These are phyloP conservation scores for Aurelia sp. DNA, from an alignment of 30 jellyfish, hydroid and myxozoan genomes.

Conservation along the genomic window DNA sequence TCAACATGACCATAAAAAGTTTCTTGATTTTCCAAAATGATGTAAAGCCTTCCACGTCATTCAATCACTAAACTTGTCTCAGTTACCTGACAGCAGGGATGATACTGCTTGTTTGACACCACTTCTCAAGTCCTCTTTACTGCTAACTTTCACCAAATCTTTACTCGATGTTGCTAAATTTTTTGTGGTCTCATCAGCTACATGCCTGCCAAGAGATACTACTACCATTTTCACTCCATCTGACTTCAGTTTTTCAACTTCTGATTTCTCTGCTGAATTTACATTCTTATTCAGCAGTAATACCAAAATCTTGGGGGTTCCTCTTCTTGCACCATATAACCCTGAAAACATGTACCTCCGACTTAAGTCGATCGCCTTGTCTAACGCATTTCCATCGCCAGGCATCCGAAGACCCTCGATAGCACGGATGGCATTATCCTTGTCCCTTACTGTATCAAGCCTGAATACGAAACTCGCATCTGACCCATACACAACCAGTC, in stretches of 20 bases:
- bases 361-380: slow-evolving; percentile 61
- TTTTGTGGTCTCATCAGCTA: not conserved
- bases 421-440: not conserved
- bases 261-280: not conserved
- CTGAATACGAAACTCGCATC: slow-evolving; percentile 13
- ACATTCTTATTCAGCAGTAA: slow-evolving; percentile 37
- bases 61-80: too few relatives aligned
- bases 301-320: slow-evolving; percentile 64
- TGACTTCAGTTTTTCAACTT: slow-evolving; percentile 2
- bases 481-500: slow-evolving; percentile 22
- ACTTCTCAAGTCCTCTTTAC: too few relatives aligned
- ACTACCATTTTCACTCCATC: slow-evolving; percentile 34
- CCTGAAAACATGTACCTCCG: slow-evolving; percentile 32
- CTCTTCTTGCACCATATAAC: slow-evolving; percentile 63
- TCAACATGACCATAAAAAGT: too few relatives aligned
- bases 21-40: too few relatives aligned
- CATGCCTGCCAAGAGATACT: slow-evolving; percentile 22
- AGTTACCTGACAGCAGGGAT: too few relatives aligned
- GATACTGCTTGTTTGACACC: too few relatives aligned
- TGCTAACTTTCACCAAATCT: too few relatives aligned
- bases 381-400: not conserved
- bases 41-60: too few relatives aligned
- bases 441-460: not conserved
- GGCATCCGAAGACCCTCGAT: not conserved
- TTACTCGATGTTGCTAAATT: not conserved